Base-by-base conservation (phyloP, 2,888 invertebrate genomes). In the Himalopsyche anomala region DNA sequence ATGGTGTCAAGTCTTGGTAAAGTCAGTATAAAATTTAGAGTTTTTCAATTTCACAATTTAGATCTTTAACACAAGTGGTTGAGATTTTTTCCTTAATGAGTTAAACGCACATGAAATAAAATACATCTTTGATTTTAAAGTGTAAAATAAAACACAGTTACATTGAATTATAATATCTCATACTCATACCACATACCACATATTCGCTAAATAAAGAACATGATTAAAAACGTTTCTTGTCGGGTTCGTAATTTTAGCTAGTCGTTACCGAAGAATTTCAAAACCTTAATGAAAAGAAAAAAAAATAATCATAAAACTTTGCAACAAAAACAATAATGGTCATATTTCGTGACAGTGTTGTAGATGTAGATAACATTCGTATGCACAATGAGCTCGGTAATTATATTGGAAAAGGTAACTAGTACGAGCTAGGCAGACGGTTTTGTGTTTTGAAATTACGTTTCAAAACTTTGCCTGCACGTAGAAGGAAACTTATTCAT, bases 331-430 rank as follows among this genome's bases (percentile, higher is more conserved):
- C 62, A 62, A 19, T 62, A 62, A 62, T 62, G 62, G 4, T 19
- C 62, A 11, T 62, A 62, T 62, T 62, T 19, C 62, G 62, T 62
- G 62, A 62, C 62, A 62, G 62, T 62, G 62, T 51, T 15, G 4
- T n/a, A 62, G 62, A 62, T 62, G 62, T 62, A 62, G 62, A 62
- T 62, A 62, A 28, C 6, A 62, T 19, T 19, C 28, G 62, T 62
- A 62, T 62, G 62, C 62, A 62, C 19, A 62, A 19, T 62, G 28
- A 62, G 19, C 62, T 8, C 2, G 62, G 62, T 19, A 62, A 62
- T 62, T 62, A 62, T 62, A 62, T 28, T 51, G 12, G 15, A 15
- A 51, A 62, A 62, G 8, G 62, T 19, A 28, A 8, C 62, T 11
- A 19, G 9, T 62, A 19, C 28, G 8, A 62, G 28, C 15, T 19